These are phyloP conservation scores for Scytalopus superciliaris DNA, from an alignment of 2,113 vertebrate genomes.

Conservation along the genomic window DNA sequence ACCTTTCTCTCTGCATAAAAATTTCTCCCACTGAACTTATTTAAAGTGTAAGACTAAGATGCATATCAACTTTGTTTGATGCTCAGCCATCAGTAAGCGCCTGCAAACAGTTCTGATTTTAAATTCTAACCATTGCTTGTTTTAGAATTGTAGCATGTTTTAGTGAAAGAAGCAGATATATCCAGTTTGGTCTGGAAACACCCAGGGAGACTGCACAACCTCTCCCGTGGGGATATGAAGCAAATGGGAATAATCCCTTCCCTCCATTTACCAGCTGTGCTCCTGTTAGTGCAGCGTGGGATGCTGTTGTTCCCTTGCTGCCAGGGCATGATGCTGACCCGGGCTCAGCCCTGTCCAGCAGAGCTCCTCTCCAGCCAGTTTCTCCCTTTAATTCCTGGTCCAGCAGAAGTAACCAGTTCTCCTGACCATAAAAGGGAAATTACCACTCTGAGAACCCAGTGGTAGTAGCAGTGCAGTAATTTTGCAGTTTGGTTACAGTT, in stretches of 20 bases:
- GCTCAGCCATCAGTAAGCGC: neutral
- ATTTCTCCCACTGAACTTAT: neutral
- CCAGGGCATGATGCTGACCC: rapidly evolving
- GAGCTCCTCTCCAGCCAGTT: neutral
- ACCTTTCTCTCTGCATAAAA: neutral
- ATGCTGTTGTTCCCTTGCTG: neutral
- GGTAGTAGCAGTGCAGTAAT: neutral
- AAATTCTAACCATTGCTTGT: neutral
- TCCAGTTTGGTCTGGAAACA: neutral
- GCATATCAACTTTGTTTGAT: neutral
- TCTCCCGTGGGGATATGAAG: neutral
- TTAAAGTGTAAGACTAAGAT: neutral
- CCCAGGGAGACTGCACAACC: rapidly evolving
- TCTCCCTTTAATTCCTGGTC: neutral
- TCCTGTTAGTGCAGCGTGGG: rapidly evolving
- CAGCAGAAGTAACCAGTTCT: neutral
- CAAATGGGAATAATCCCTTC: neutral
- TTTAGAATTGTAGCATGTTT: neutral
- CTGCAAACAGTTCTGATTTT: neutral
- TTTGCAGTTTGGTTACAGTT: neutral
- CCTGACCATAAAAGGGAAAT: neutral
- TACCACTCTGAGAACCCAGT: neutral
- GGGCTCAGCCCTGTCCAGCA: neutral
- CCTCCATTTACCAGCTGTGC: neutral
- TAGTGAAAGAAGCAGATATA: neutral